Base-by-base conservation (phyloP, 2,797 vertebrate genomes). In the Gambusia yucatana region DNA sequence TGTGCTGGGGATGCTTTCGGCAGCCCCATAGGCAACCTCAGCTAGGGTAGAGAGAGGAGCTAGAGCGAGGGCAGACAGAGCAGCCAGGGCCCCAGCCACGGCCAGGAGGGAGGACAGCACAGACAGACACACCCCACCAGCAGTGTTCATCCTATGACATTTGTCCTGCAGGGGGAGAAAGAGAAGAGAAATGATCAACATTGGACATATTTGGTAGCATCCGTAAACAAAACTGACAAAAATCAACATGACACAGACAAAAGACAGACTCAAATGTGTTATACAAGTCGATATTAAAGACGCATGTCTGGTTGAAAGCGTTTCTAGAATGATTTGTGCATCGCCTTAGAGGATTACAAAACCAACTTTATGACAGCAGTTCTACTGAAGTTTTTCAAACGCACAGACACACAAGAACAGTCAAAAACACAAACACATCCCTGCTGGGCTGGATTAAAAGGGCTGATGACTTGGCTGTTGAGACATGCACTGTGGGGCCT, bases 121-220 rank as follows among this genome's bases (percentile, higher is more conserved):
- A 99, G 97, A 97, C 97, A 99, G 97, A 98, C 97, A 98, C 97
- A 98, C 97, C 97, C 97, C 97, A 97, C 97, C 97, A 98, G 97
- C 98, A 98, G 98, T 97, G 97, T 97, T 99, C 98, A 99, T 99
- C 98, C 98, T 99, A 99, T 98, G 98, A 97, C 98, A 98, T 98
- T 98, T 95, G 97, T 97, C 97, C 98, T 99, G 95, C 11, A 87
- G 79, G 43, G 41, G 71, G 33, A 5, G 52, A 48, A 52, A 52
- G 72, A 71, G 44, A 8, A 78, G 52, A 79, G 25, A 5, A 30
- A 0, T 39, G 28, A 16, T 39, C 25, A 46, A 57, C 46, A 78
- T 86, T 74, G 90, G 81, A 87, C 22, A 83, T 75, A 47, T 77
- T 20, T 33, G 10, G 3, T 28, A 76, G 76, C 52, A 81, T 73